Conservation (phyloP, 2,113 vertebrate genomes). For the Passer montanus region DNA sequence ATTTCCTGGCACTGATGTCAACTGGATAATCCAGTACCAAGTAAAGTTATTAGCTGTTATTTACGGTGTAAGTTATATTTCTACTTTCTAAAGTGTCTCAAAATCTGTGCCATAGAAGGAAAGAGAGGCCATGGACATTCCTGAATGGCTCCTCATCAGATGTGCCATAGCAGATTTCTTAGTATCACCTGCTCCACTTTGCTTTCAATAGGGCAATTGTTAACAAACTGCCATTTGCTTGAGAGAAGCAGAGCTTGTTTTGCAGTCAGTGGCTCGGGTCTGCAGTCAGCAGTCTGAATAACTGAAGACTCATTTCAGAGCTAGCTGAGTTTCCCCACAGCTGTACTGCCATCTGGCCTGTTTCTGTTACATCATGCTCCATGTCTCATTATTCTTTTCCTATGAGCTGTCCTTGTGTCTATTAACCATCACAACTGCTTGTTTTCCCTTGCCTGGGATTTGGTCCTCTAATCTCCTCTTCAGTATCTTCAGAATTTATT, state of each 20-base stretch:
- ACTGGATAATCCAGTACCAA: neutral
- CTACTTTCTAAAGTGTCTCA: neutral
- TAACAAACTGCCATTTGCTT: neutral
- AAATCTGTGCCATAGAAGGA: neutral
- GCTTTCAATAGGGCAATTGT: slow-evolving; percentile 11
- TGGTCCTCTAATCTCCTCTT: slow-evolving; percentile 32
- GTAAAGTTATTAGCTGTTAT: neutral
- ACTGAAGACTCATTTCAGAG: slow-evolving; percentile 44
- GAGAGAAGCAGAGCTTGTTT: slow-evolving; percentile 8
- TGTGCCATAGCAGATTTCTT: neutral
- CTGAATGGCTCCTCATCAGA: neutral
- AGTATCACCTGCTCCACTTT: slow-evolving; percentile 17
- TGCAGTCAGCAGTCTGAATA: neutral
- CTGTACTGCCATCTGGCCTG: slow-evolving; percentile 57
- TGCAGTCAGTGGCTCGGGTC: neutral
- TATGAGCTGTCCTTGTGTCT: slow-evolving; percentile 66
- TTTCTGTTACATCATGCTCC: slow-evolving; percentile 63
- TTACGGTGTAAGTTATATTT: neutral
- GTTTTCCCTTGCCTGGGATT: slow-evolving; percentile 52
- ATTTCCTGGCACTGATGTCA: neutral
- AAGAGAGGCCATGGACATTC: neutral
- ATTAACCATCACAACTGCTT: slow-evolving; percentile 63
- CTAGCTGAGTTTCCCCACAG: slow-evolving; percentile 45
- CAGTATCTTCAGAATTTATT: slow-evolving; percentile 38
- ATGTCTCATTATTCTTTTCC: slow-evolving; percentile 64